phyloP scores from a whole-genome alignment of 2,113 vertebrate species.

The Sorex araneus region DNA sequence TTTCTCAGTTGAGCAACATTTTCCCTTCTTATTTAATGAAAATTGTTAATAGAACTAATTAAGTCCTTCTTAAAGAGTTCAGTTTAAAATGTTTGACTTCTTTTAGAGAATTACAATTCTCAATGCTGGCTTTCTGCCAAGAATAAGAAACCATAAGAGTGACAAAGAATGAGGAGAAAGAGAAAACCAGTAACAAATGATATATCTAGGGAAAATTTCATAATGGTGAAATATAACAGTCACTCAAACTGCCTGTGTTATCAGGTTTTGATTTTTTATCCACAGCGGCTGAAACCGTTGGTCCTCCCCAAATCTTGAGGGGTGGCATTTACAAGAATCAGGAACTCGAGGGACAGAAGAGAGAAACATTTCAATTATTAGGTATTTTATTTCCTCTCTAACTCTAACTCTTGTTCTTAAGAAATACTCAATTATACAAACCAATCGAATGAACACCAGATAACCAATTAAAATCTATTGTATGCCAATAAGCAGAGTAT shows the following conservation, averaged over 20 bases:
- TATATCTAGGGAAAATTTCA: neutral
- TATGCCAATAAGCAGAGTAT: too few relatives aligned
- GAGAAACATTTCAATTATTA: neutral
- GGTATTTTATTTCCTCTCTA: constrained; percentile 30
- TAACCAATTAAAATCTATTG: too few relatives aligned
- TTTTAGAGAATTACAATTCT: constrained; percentile 66
- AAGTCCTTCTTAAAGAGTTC: constrained; percentile 70
- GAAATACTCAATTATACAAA: constrained; percentile 20
- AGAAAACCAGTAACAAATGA: constrained; percentile 16
- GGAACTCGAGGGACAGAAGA: neutral
- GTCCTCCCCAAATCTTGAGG: neutral
- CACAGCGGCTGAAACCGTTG: neutral
- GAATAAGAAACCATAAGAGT: constrained; percentile 34
- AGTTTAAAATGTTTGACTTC: constrained; percentile 62
- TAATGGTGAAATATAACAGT: neutral
- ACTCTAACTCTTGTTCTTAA: neutral
- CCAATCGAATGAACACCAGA: neutral
- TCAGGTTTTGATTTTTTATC: neutral
- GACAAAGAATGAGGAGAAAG: neutral
- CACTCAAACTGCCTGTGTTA: constrained; percentile 1
- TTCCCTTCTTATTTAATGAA: constrained; percentile 58
- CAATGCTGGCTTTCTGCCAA: constrained; percentile 29
- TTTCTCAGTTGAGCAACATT: constrained; percentile 49
- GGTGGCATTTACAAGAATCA: neutral
- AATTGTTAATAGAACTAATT: constrained; percentile 67